Conservation (phyloP, 2,113 vertebrate genomes). For the Corythoichthys haematopterus region DNA sequence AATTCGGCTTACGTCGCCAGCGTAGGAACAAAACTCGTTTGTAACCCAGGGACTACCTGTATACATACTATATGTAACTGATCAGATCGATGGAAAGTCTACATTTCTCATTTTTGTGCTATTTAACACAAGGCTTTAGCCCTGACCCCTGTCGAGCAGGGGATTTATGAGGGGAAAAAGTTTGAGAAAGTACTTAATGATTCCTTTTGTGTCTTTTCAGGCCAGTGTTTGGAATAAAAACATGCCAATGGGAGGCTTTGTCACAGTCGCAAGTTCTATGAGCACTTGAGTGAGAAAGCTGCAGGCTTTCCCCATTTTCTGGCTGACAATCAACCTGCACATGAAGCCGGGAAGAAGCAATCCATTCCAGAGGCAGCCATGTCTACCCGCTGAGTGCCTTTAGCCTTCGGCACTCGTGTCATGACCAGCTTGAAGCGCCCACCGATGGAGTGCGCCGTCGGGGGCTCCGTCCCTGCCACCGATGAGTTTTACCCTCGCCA, state of each 20-base stretch:
- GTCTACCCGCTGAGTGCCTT: conserved; percentile 60
- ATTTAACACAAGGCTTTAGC: no score
- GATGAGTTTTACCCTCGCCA: conserved; percentile 92
- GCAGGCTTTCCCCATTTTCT: conserved; percentile 3
- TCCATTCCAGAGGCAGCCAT: conserved; percentile 46
- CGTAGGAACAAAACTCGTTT: no score
- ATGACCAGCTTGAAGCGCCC: conserved; percentile 91
- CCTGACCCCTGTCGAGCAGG: no score
- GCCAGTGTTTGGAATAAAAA: conserved; percentile 3
- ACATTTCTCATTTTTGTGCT: no score
- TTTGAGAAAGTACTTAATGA: conserved; percentile 2
- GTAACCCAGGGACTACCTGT: no score
- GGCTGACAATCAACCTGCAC: conserved; percentile 47
- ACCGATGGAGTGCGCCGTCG: conserved; percentile 84
- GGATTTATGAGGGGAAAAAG: background rate
- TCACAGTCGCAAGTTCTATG: conserved; percentile 21
- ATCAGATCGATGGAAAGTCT: no score
- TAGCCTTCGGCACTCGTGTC: conserved; percentile 69
- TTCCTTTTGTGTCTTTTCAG: conserved; percentile 37
- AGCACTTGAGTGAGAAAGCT: conserved; percentile 38
- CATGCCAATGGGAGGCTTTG: background rate
- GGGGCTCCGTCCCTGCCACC: conserved; percentile 79
- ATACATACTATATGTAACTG: no score
- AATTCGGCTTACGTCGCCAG: no score
- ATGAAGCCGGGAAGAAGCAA: conserved; percentile 46